phyloP scores from a whole-genome alignment of 1,140 invertebrate genomes.

The Drosophila bifasciata region DNA sequence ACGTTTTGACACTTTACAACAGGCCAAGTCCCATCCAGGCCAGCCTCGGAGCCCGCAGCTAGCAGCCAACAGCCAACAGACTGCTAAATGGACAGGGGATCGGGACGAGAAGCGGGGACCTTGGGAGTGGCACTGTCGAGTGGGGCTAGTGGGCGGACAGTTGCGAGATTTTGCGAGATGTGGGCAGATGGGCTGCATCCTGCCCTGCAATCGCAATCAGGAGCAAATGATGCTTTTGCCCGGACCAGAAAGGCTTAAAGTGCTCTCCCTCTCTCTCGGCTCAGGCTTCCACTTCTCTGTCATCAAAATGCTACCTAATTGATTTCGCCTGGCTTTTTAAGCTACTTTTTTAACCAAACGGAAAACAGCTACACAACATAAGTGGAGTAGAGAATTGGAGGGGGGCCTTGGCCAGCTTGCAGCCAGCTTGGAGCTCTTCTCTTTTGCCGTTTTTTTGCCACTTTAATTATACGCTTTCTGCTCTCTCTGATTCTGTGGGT shows the following conservation, averaged over 20 bases:
- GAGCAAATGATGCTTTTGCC: conserved; percentile 49
- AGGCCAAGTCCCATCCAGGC: conserved; percentile 51
- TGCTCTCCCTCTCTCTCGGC: not conserved
- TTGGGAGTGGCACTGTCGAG: conserved; percentile 1
- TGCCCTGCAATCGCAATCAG: conserved; percentile 67
- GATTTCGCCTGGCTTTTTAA: conserved; percentile 64
- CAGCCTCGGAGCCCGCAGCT: conserved; percentile 55
- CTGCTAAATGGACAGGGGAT: conserved; percentile 47
- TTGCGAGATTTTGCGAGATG: conserved; percentile 15
- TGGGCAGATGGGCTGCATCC: conserved; percentile 23
- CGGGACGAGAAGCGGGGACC: conserved; percentile 9
- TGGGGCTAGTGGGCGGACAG: conserved; percentile 49
- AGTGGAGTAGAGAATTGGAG: not conserved
- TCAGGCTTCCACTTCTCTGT: conserved; percentile 39
- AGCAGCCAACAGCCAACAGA: not conserved
- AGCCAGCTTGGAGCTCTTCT: conserved; percentile 3
- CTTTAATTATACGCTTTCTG: conserved; percentile 45
- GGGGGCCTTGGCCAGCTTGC: conserved; percentile 8
- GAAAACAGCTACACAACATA: too few relatives aligned
- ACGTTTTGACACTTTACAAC: conserved; percentile 82
- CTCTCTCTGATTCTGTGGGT: conserved; percentile 1
- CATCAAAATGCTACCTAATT: conserved; percentile 71
- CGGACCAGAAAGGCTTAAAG: conserved; percentile 37
- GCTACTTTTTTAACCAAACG: conserved; percentile 42
- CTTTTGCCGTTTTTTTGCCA: not conserved